Evolutionary conservation across 2,888 invertebrate species (phyloP), one percentile per base, ranked within the genome.

Genomic region (Macroteleia sp.): DNA sequence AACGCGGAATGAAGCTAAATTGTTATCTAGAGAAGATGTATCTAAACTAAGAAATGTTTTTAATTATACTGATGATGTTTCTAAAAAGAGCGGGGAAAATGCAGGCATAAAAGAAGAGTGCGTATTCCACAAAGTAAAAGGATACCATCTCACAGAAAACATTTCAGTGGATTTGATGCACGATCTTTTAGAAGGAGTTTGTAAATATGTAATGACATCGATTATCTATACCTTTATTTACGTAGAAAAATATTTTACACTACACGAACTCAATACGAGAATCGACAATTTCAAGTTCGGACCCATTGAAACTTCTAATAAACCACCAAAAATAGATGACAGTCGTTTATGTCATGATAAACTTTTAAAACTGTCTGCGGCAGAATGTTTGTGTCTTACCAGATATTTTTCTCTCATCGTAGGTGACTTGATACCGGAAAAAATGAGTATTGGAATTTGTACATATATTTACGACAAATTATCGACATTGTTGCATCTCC

Each of bases 361-460:
- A n/a, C n/a, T n/a, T 44, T 52, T 52, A 3, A 75, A 69, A 77
- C 64, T 75, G 39, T 77, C 79, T 6, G 77, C 77, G 28, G 39
- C 73, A n/a, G 78, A 80, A 74, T 78, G 73, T 61, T 25, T 77
- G 6, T 70, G 69, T 17, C 48, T 81, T 1, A 41, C 71, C 73
- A 19, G 61, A 36, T 61, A 61, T 10, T 10, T 30, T 48, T 10
- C 30, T 3, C 3, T 36, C 12, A 36, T 36, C 3, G 14, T 36
- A 5, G 36, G 36, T 1, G 30, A 48, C n/a, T 32, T 48, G 10
- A 12, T 48, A 16, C 30, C 30, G 1, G 48, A 48, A 9, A 19
- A 30, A 16, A 46, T 25, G 9, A 32, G 6, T 5, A 9, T n/a
- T 48, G 48, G 48, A 6, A 1, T n/a, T 48, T 30, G 17, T 48